Evolutionary conservation across 2,888 invertebrate genomes (phyloP).

Genomic region (Rhynchonema sp.): DNA sequence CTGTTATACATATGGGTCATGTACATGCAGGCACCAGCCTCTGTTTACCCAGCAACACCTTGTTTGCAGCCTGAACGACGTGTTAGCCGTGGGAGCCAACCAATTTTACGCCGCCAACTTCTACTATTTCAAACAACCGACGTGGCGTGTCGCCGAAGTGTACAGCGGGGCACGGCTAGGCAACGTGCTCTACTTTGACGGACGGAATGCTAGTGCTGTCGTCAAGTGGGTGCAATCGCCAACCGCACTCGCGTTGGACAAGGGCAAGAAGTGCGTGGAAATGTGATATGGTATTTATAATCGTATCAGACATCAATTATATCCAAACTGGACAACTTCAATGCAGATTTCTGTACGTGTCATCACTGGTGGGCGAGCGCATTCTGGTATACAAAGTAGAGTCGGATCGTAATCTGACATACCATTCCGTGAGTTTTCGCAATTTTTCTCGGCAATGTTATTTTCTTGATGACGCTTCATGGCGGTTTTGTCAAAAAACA

Average conservation of each 20-base stretch:
- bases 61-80: conserved; percentile 7
- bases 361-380: conserved; percentile 2
- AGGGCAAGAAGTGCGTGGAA: conserved; percentile 6
- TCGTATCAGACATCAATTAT: no score
- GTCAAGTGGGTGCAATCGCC: conserved; percentile 3
- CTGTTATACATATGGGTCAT: no score
- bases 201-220: conserved; percentile 2
- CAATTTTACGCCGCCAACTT: conserved; percentile 6
- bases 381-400: not conserved
- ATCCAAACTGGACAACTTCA: no score
- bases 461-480: not conserved
- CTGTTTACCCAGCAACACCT: not conserved
- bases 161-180: conserved; percentile 6
- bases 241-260: conserved; percentile 6
- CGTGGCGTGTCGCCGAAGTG: not conserved
- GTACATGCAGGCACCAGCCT: not conserved
- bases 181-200: conserved; percentile 7
- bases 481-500: not conserved
- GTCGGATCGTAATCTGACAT: not conserved
- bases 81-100: conserved; percentile 1
- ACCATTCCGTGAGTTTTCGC: not conserved
- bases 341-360: conserved; percentile 7
- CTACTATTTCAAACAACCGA: conserved; percentile 5
- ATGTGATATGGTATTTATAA: no score
- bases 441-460: not conserved